Evolutionary conservation across 2,113 vertebrate genomes (phyloP).

Genomic region (Vicugna pacos): DNA sequence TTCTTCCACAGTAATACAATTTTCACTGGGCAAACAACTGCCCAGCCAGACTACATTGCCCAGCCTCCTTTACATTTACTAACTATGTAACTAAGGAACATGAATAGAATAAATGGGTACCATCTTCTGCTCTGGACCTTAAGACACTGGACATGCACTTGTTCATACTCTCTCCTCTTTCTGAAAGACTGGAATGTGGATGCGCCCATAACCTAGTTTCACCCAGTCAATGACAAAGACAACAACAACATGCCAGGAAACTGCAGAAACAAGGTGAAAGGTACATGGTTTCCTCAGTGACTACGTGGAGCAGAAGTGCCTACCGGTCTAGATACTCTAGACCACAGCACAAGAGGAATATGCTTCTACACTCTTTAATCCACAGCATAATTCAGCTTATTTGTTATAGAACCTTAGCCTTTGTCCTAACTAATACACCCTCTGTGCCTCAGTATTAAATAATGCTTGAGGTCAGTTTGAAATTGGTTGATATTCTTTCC

Average conservation of each 20-base stretch:
- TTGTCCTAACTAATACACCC: neutral
- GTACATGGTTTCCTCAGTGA: neutral
- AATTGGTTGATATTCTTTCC: slow-evolving; percentile 58
- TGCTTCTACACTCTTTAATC: neutral
- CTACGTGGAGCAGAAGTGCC: neutral
- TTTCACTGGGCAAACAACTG: neutral
- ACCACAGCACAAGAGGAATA: neutral
- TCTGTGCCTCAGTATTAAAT: neutral
- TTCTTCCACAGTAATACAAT: neutral
- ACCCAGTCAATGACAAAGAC: neutral
- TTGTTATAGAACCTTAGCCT: neutral
- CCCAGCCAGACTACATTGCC: neutral
- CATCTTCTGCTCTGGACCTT: neutral
- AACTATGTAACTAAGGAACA: neutral
- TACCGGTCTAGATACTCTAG: neutral
- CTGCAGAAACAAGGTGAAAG: neutral
- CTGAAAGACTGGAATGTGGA: neutral
- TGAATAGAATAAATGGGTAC: neutral
- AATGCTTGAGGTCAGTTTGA: slow-evolving; percentile 43
- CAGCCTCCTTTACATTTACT: neutral
- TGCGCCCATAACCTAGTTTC: neutral
- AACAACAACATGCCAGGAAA: neutral
- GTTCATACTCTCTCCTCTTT: neutral
- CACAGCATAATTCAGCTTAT: neutral
- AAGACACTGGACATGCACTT: neutral